Percentiles rank a stretch among this genome's conserved stretches.
Conservation (phyloP, 2,113 vertebrate genomes). For the Taurulus bubalis region DNA sequence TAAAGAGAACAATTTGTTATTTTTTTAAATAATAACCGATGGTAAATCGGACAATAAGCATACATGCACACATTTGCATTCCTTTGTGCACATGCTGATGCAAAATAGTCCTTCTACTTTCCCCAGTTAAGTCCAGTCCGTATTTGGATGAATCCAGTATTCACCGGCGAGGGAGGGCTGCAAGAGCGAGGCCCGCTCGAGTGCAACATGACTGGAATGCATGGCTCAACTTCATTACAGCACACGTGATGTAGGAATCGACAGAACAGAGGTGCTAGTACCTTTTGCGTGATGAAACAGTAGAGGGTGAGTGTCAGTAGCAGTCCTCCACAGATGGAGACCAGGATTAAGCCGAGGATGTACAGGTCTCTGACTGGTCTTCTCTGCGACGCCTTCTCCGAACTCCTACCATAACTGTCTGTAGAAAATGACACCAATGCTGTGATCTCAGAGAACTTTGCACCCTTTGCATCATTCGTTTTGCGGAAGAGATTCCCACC, state of each 20-base stretch:
- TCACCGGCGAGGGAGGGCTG: conserved; percentile 26
- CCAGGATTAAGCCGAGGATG: conserved; percentile 76
- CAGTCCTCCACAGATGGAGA: conserved; percentile 75
- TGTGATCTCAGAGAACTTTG: conserved; percentile 29
- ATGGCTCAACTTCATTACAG: conserved; percentile 15
- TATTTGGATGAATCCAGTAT: conserved; percentile 18
- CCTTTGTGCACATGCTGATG: not conserved
- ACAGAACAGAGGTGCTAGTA: conserved; percentile 41
- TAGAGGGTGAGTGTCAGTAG: conserved; percentile 74
- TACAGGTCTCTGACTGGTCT: conserved; percentile 65
- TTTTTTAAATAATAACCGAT: not conserved
- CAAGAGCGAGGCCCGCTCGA: conserved; percentile 16
- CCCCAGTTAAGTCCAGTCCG: not conserved
- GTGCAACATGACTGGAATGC: conserved; percentile 34
- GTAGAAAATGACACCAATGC: conserved; percentile 32
- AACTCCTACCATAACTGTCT: conserved; percentile 69
- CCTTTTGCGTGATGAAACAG: conserved; percentile 78
- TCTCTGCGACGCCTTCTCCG: conserved; percentile 65
- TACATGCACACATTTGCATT: not conserved
- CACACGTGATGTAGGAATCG: conserved; percentile 13
- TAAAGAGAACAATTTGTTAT: not conserved
- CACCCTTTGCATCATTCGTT: conserved; percentile 31
- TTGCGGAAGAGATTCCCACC: conserved; percentile 53
- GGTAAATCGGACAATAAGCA: not conserved
- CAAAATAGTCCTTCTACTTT: conserved; percentile 5